Evolutionary conservation across 2,797 vertebrate species (phyloP).

Genomic region (Silurus aristotelis): DNA sequence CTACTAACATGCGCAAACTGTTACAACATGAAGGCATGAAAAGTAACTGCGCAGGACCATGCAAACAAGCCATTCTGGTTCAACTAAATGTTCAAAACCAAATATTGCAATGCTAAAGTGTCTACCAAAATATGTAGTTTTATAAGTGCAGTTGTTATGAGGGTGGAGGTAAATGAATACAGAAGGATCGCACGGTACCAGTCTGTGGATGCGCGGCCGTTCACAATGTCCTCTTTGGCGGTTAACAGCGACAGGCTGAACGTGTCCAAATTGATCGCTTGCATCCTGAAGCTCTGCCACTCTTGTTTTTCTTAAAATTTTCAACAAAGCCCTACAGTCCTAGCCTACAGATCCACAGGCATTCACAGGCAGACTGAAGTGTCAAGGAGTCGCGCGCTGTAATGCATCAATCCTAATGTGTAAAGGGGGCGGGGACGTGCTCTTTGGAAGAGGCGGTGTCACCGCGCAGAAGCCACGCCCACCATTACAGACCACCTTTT

Average conservation of each 20-base stretch:
- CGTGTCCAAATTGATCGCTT: conserved; percentile 79
- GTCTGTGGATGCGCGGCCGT: conserved; percentile 78
- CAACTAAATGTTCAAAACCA: neutral
- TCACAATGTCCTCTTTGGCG: conserved; percentile 84
- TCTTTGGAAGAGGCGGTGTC: conserved; percentile 45
- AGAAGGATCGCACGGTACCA: conserved; percentile 73
- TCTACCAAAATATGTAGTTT: neutral
- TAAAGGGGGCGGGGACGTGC: conserved; percentile 59
- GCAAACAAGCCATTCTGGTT: neutral
- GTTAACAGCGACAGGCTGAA: conserved; percentile 84
- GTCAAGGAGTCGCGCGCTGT: conserved; percentile 12
- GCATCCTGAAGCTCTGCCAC: conserved; percentile 58
- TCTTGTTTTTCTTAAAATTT: neutral
- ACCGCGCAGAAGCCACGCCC: conserved; percentile 71
- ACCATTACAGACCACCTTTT: neutral
- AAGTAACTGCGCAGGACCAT: neutral
- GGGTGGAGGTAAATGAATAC: neutral
- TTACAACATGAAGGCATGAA: neutral
- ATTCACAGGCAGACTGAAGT: conserved; percentile 31
- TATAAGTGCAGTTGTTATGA: neutral
- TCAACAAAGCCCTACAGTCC: neutral
- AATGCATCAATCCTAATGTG: conserved; percentile 43
- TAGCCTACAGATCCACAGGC: conserved; percentile 28
- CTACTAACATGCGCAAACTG: neutral
- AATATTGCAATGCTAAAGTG: neutral